These are phyloP conservation scores for Metalampra italica DNA, from an alignment of 2,888 invertebrate species.

Conservation along the genomic window DNA sequence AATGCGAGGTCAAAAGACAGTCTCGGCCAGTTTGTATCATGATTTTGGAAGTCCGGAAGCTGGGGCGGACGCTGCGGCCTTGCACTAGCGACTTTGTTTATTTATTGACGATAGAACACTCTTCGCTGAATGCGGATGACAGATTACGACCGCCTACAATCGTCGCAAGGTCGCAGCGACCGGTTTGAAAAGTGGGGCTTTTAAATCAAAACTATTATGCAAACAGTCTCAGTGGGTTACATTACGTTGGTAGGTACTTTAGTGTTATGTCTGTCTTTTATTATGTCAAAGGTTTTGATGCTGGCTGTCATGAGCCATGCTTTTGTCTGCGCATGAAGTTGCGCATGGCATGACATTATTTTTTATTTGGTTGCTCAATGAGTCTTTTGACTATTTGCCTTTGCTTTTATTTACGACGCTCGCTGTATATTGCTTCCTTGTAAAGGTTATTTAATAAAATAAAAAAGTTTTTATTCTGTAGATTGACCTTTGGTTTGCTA, in stretches of 20 bases:
- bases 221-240: slow-evolving; percentile 27
- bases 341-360: slow-evolving; percentile 5
- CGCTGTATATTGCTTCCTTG: too few species aligned
- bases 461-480: too few species aligned
- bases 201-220: slow-evolving; percentile 37
- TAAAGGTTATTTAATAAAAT: too few species aligned
- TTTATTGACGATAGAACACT: slow-evolving; percentile 22
- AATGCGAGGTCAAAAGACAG: slow-evolving; percentile 32
- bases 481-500: too few species aligned
- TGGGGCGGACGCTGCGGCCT: slow-evolving; percentile 38
- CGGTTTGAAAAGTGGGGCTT: slow-evolving; percentile 51
- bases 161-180: slow-evolving; percentile 51
- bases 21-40: slow-evolving; percentile 30
- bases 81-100: slow-evolving; percentile 38
- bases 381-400: not conserved
- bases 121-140: slow-evolving; percentile 43
- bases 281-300: slow-evolving; percentile 13
- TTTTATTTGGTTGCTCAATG: not conserved
- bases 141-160: slow-evolving; percentile 37
- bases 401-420: not conserved
- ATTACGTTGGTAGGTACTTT: slow-evolving; percentile 6
- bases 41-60: slow-evolving; percentile 46
- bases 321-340: slow-evolving; percentile 6
- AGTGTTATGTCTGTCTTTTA: slow-evolving; percentile 9
- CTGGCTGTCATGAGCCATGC: slow-evolving; percentile 10